Conservation (phyloP, 1,140 invertebrate genomes). For the Drosophila mojavensis region DNA sequence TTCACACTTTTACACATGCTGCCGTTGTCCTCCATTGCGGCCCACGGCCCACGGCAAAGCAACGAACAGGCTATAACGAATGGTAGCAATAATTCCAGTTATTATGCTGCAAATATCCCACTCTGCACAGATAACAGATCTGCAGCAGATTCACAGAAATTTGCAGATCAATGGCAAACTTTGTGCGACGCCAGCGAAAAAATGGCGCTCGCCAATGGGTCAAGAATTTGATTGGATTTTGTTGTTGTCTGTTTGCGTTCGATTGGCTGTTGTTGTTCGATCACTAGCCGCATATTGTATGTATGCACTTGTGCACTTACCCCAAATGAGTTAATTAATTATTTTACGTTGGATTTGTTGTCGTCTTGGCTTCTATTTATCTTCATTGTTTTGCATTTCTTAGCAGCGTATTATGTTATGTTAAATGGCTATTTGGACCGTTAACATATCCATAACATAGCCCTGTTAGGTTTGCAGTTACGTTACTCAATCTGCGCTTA, state of each 20-base stretch:
- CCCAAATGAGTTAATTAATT: conserved; percentile 22
- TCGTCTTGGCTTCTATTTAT: conserved; percentile 37
- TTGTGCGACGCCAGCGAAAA: conserved; percentile 51
- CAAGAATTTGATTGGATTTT: conserved; percentile 13
- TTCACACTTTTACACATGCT: conserved; percentile 54
- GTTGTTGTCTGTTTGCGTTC: conserved; percentile 2
- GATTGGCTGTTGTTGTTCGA: not conserved
- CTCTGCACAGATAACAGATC: not conserved
- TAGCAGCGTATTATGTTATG: conserved; percentile 41
- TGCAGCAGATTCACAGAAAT: not conserved
- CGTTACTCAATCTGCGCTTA: conserved; percentile 16
- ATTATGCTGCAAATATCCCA: not conserved
- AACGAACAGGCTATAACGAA: conserved; percentile 25
- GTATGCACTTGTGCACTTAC: conserved; percentile 16
- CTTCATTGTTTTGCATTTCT: conserved; percentile 49
- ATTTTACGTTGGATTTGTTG: conserved; percentile 35
- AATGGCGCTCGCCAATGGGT: conserved; percentile 64
- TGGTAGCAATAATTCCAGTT: not conserved
- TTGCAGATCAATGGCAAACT: conserved; percentile 42
- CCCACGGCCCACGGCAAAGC: conserved; percentile 18
- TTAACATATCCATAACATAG: conserved; percentile 20
- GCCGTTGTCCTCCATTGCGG: conserved; percentile 52
- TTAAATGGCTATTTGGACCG: conserved; percentile 21
- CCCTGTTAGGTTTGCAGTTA: conserved; percentile 3
- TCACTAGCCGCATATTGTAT: not conserved